phyloP scores from a whole-genome alignment of 2,797 vertebrate genomes.

The Typhlichthys eigenmanni region DNA sequence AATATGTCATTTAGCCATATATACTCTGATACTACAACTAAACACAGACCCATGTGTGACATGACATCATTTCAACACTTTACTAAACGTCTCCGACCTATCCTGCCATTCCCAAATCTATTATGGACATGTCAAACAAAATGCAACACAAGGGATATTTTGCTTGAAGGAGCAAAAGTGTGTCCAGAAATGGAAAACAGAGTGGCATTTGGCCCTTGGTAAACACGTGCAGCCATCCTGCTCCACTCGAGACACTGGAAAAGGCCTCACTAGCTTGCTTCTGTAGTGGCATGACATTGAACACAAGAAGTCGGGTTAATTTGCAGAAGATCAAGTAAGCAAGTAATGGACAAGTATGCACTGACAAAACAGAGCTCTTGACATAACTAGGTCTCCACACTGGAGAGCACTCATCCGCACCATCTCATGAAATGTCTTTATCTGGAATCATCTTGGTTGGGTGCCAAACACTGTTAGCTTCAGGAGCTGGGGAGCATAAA shows the following conservation, averaged over 20 bases:
- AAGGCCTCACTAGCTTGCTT: constrained; percentile 18
- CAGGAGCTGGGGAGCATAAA: constrained; percentile 45
- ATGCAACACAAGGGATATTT: no score
- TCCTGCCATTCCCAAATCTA: no score
- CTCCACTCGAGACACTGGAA: no score
- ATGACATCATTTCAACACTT: no score
- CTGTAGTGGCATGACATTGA: constrained; percentile 22
- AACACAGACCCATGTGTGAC: no score
- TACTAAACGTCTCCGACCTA: no score
- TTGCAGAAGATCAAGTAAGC: constrained; percentile 29
- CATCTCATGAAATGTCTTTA: constrained; percentile 69
- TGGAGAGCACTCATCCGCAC: constrained; percentile 65
- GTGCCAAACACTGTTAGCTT: constrained; percentile 67
- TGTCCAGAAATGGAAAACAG: no score
- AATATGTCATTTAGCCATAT: constrained; percentile 15
- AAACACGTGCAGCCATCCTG: no score
- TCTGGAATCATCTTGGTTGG: constrained; percentile 65
- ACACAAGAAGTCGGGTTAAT: constrained; percentile 20
- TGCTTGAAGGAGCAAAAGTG: no score
- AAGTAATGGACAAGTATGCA: constrained; percentile 55
- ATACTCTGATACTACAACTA: constrained; percentile 19
- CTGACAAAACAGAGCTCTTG: constrained; percentile 59
- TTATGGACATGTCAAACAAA: no score
- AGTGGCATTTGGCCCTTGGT: no score
- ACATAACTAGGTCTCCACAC: constrained; percentile 70